A percentile compares a stretch with the other conserved stretches of the same genome.
Conservation (phyloP, 1,140 invertebrate genomes). For the Drosophila kepulauana region DNA sequence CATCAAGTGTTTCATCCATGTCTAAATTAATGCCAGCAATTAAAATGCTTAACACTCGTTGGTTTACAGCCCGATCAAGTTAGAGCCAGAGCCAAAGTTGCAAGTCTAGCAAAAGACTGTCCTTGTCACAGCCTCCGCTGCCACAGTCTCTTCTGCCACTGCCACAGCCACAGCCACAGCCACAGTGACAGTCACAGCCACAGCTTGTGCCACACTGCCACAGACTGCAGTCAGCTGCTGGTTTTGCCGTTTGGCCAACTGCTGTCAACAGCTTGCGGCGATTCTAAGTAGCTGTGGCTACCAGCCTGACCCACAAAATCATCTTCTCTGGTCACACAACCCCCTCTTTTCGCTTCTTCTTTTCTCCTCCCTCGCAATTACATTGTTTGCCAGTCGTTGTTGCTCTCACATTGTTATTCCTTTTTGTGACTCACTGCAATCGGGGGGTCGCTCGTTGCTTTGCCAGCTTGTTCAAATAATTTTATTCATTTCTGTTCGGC, state of each 20-base stretch:
- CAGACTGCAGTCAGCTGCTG: slow-evolving; percentile 26
- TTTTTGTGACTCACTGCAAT: slow-evolving; percentile 15
- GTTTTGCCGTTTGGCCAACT: slow-evolving; percentile 39
- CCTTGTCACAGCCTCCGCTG: too few relatives aligned
- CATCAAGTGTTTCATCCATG: slow-evolving; percentile 32
- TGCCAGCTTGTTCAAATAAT: slow-evolving; percentile 11
- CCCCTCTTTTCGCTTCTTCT: not conserved
- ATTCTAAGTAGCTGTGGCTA: slow-evolving; percentile 51
- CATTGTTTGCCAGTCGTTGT: slow-evolving; percentile 29
- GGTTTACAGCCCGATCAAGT: slow-evolving; percentile 42
- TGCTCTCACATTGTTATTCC: slow-evolving; percentile 11
- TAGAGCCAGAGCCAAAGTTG: slow-evolving; percentile 12
- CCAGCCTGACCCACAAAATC: slow-evolving; percentile 29
- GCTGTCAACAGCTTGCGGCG: slow-evolving; percentile 71
- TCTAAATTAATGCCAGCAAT: slow-evolving; percentile 73
- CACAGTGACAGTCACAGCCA: not conserved
- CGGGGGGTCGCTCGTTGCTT: not conserved
- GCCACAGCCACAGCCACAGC: too few relatives aligned
- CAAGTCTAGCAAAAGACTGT: not conserved
- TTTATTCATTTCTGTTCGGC: slow-evolving; percentile 5
- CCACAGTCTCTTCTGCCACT: not conserved
- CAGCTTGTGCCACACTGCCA: not conserved
- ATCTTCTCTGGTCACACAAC: slow-evolving; percentile 20
- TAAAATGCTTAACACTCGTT: slow-evolving; percentile 73
- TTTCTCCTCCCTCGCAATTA: not conserved